Percentiles rank a stretch among this genome's conserved stretches.
These are phyloP conservation scores for Sparidentex hasta DNA, from an alignment of 2,797 vertebrate genomes.

Conservation along the genomic window DNA sequence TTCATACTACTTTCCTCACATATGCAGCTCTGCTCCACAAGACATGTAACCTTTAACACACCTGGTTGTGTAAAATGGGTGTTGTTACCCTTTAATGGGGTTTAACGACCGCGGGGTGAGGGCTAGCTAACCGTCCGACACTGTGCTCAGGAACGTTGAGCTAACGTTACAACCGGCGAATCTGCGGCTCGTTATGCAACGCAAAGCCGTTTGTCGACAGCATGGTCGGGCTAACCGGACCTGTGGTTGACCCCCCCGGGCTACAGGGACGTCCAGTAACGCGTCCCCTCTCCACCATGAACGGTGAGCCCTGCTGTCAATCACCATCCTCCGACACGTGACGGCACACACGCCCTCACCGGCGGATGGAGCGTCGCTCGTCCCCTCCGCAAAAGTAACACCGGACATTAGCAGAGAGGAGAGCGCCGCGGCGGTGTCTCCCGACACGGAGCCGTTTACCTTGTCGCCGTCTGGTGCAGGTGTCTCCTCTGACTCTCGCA, in stretches of 20 bases:
- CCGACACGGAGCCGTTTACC: conserved; percentile 61
- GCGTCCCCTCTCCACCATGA: conserved; percentile 38
- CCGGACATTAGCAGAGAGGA: neutral
- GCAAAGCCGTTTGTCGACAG: neutral
- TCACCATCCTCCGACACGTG: conserved; percentile 68
- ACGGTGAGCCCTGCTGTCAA: conserved; percentile 56
- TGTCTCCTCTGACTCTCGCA: conserved; percentile 76
- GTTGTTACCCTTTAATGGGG: too few species aligned
- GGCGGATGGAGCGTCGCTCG: conserved; percentile 40
- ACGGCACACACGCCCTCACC: conserved; percentile 61
- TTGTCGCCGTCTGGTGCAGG: conserved; percentile 69
- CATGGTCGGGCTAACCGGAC: neutral
- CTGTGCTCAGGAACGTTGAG: neutral
- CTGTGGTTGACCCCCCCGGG: neutral
- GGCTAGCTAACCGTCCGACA: too few species aligned
- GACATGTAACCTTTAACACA: too few species aligned
- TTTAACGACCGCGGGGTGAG: too few species aligned
- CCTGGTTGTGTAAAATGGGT: too few species aligned
- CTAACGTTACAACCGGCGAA: neutral
- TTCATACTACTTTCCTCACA: too few species aligned
- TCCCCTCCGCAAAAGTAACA: conserved; percentile 26
- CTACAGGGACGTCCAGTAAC: neutral
- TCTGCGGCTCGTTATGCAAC: neutral
- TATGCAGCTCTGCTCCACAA: too few species aligned
- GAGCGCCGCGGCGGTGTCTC: neutral